phyloP scores from a whole-genome alignment of 1,140 invertebrate species.

The Hydropsyche tenuis region DNA sequence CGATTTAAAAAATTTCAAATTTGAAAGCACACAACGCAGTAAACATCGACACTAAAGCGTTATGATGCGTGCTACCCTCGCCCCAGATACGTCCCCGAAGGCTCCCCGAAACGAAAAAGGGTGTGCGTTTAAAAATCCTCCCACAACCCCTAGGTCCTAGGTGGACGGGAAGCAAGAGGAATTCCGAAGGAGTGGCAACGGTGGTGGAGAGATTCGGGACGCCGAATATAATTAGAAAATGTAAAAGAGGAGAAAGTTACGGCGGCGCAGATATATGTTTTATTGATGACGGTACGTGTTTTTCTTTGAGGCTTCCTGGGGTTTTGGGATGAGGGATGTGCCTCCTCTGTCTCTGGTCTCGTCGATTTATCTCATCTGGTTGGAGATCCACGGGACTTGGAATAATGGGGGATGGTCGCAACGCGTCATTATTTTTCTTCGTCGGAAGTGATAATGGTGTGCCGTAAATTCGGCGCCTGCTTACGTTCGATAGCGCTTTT shows the following conservation, averaged over 20 bases:
- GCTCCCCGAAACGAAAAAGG: conserved; percentile 18
- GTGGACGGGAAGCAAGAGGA: not conserved
- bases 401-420: conserved; percentile 2
- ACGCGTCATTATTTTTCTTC: conserved; percentile 20
- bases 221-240: conserved; percentile 48
- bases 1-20: too few relatives aligned
- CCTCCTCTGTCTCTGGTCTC: conserved; percentile 3
- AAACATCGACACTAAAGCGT: conserved; percentile 14
- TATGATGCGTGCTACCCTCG: conserved; percentile 15
- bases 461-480: conserved; percentile 16
- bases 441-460: conserved; percentile 10
- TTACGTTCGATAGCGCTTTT: not conserved
- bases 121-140: conserved; percentile 33
- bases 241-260: conserved; percentile 43
- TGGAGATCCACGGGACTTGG: not conserved
- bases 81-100: conserved; percentile 20
- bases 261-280: conserved; percentile 46
- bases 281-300: conserved; percentile 46
- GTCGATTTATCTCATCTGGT: conserved; percentile 16
- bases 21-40: too few relatives aligned
- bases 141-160: not conserved
- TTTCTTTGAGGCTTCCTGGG: conserved; percentile 29
- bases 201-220: conserved; percentile 20
- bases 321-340: too few relatives aligned
- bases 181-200: not conserved